Evolutionary conservation across 2,888 invertebrate species (phyloP), one percentile per base, ranked within the genome.

Genomic region (Petrolisthes manimaculis): DNA sequence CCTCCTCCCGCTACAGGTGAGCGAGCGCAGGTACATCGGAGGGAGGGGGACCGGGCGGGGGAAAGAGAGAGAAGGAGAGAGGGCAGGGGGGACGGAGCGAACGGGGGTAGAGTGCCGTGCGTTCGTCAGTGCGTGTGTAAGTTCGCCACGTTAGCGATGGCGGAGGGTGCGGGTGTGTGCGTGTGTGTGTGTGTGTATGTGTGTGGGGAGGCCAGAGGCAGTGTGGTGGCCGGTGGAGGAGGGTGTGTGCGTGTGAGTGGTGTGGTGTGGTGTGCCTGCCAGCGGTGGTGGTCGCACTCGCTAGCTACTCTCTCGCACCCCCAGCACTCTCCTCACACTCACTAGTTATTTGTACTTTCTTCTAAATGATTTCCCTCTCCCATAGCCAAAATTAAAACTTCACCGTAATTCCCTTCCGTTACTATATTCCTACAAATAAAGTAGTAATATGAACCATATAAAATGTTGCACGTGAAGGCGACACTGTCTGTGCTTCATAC

Each of bases 1-100:
- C n/a, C 84, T 82, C n/a, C n/a, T 61, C 71, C 84, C 83, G 87
- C 87, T 84, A 88, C 87, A 88, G 87, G 87, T 88, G 87, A 88
- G 87, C 87, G 71, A 84, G 84, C 87, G 87, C 87, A 88, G 87
- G 87, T 88, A 88, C 87, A 88, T 61, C 74, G 84, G 83, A 79
- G 56, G 84, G 87, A 56, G 77, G 83, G 53, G 55, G 84, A 53
- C 61, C 61, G 53, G 67, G 67, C 21, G 84, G 78, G 75, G 77
- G 78, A 53, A 14, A 24, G 5, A n/a, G 18, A 69, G 69, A 14
- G 18, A 51, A 51, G 8, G 51, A 51, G 53, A 51, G 83, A 83
- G 12, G 83, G 74, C 21, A 18, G 78, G 56, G 78, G 79, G 83
- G n/a, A 37, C 9, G 74, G 74, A 79, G 37, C 53, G 83, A 54